Base-by-base conservation (phyloP, 2,113 vertebrate genomes). In the Gopherus flavomarginatus region DNA sequence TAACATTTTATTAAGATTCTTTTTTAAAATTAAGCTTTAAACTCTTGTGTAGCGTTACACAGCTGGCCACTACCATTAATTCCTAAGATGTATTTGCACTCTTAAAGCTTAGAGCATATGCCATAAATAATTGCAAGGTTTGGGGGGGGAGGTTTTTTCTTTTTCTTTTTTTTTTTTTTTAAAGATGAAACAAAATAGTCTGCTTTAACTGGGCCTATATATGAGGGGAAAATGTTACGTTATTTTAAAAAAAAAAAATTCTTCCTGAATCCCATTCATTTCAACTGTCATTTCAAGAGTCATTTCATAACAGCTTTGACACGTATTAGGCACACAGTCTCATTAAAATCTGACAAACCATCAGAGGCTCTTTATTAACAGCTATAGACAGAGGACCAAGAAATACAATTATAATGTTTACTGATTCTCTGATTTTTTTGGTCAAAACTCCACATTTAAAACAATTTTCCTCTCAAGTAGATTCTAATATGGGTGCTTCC, bases 1-100 rank as follows among this genome's bases (percentile, higher is more conserved):
- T 95, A 97, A 96, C 11, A 56, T 94, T 97, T 95, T 85, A 95
- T 95, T 93, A 88, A 92, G 86, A 19, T 72, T 1, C 22, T 59
- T 59, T 83, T 85, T 26, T 87, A 86, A 87, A 88, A 81, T 91
- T 62, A 96, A 96, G 47, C 81, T 95, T 95, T 90, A 85, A 96
- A 95, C 69, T 21, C 11, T 21, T 82, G 38, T 24, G 85, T 91
- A 27, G 38, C 80, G 90, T 81, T 35, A 84, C 38, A 2, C 6
- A 56, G 38, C 6, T 86, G n/a, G 35, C 11, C 95, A 42, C 38
- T 27, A n/a, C 21, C 38, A 54, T 59, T 35, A 90, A 31, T 42
- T 87, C 56, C 42, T 59, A 81, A 94, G 69, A 81, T 35, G 9
- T 31, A 35, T 5, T 31, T 7, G 31, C 83, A 57, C 69, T 83